Percentiles rank a stretch among this genome's conserved stretches.
Conservation (phyloP, 2,797 vertebrate genomes). For the Lateolabrax maculatus region DNA sequence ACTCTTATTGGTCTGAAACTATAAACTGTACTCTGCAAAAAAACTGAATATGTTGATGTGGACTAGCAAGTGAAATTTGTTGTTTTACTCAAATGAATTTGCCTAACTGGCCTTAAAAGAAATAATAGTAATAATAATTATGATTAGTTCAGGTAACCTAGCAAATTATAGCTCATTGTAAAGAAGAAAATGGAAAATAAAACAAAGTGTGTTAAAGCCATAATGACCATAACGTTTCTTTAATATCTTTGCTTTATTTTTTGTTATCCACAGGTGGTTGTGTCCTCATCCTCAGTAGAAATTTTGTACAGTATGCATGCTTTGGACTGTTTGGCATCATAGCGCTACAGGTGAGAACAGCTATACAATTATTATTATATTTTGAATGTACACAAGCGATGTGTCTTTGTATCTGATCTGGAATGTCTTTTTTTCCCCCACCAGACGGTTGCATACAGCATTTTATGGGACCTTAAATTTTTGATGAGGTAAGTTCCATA, state of each 20-base stretch:
- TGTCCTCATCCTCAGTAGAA: constrained; percentile 97
- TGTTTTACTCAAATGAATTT: neutral
- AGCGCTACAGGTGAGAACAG: constrained; percentile 92
- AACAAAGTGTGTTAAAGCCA: neutral
- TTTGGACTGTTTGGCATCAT: constrained; percentile 98
- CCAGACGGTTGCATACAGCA: constrained; percentile 98
- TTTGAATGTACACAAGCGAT: neutral
- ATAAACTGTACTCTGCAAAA: no score
- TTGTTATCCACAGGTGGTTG: constrained; percentile 90
- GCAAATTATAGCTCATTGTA: no score
- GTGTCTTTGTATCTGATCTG: constrained; percentile 22
- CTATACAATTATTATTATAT: neutral
- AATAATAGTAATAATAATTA: neutral
- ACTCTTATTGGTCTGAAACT: neutral
- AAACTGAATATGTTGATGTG: neutral
- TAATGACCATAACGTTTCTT: neutral
- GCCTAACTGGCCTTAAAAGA: neutral
- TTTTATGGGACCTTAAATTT: constrained; percentile 99
- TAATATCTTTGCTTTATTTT: neutral
- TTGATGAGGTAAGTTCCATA: constrained; percentile 94
- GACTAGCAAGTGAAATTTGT: neutral
- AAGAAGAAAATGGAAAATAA: neutral
- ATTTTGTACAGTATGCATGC: constrained; percentile 98
- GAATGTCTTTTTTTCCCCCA: constrained; percentile 36
- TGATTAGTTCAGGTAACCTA: neutral